Conservation (phyloP, 2,113 vertebrate species). For the Dicaeum eximium region DNA sequence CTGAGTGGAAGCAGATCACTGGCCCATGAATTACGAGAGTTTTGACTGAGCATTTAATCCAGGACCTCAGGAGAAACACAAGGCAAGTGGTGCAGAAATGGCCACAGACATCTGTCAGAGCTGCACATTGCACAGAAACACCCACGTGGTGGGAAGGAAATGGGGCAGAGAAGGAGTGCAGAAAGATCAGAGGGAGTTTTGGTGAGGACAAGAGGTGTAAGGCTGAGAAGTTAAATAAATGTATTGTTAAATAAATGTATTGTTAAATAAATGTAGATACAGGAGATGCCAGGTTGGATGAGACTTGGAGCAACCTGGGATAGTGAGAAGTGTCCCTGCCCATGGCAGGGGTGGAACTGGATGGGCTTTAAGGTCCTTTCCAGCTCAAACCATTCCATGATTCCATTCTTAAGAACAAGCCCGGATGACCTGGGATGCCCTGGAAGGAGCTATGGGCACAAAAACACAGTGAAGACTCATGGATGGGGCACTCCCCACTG, state of each 20-base stretch:
- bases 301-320: neutral
- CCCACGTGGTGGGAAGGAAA: neutral
- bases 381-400: neutral
- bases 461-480: rapidly evolving
- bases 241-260: neutral
- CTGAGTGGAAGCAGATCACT: neutral
- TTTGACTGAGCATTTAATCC: neutral
- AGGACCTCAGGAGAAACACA: constrained; percentile 8
- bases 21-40: neutral
- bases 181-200: neutral
- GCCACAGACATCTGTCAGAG: neutral
- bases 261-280: neutral
- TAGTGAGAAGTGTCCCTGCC: neutral
- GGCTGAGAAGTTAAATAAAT: neutral
- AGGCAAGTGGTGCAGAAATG: neutral
- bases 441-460: neutral
- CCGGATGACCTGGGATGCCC: neutral
- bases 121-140: neutral
- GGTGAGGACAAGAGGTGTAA: rapidly evolving
- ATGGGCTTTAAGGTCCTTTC: neutral
- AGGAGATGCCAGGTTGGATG: rapidly evolving
- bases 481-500: rapidly evolving
- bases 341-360: neutral
- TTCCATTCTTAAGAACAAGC: neutral
- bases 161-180: rapidly evolving